These are phyloP conservation scores for Laticauda laticaudata DNA, from an alignment of 2,113 vertebrate species.

Conservation along the genomic window DNA sequence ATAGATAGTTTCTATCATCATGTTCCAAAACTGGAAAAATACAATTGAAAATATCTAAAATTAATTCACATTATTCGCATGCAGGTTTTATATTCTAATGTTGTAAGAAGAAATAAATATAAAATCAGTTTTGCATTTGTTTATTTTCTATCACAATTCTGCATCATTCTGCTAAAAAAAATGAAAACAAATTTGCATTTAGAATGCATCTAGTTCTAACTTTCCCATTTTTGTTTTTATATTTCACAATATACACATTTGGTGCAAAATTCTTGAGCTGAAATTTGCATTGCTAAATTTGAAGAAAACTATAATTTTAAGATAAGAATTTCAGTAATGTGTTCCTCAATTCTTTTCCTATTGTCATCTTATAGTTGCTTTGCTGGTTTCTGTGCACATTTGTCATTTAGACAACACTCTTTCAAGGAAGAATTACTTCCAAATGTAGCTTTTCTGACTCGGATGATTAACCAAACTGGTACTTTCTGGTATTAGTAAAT, in stretches of 20 bases:
- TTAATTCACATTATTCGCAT: conserved; percentile 47
- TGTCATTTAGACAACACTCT: neutral
- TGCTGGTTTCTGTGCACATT: neutral
- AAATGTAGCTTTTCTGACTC: neutral
- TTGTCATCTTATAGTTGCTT: neutral
- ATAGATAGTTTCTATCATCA: conserved; percentile 47
- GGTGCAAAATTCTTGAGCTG: neutral
- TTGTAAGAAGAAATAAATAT: conserved; percentile 39
- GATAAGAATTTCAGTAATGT: neutral
- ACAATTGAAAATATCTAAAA: conserved; percentile 19
- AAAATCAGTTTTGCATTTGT: neutral
- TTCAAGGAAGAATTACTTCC: neutral
- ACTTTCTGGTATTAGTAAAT: neutral
- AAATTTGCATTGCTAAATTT: neutral
- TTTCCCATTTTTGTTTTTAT: neutral
- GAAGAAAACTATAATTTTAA: neutral
- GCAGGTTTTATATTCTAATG: conserved; percentile 49
- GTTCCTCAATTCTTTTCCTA: neutral
- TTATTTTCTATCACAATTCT: neutral
- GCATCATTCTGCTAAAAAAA: neutral
- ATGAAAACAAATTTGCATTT: neutral
- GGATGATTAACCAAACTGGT: neutral
- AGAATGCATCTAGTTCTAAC: neutral
- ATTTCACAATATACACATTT: neutral
- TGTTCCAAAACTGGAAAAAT: conserved; percentile 20